phyloP scores from a whole-genome alignment of 1,140 invertebrate genomes.

The Phortica variegata region DNA sequence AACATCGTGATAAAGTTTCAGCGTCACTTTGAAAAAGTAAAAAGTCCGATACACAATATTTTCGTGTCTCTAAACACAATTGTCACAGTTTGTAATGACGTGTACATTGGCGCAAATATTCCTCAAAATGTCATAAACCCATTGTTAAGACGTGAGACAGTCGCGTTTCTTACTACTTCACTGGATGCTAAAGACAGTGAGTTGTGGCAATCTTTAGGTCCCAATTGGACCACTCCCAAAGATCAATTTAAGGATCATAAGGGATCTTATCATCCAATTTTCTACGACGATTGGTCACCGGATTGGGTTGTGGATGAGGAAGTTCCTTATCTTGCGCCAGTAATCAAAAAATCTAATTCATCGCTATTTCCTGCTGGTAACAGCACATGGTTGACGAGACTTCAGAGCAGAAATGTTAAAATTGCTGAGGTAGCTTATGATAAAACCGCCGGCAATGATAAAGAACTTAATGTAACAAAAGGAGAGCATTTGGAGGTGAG shows the following conservation, averaged over 20 bases:
- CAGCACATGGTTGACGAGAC: conserved; percentile 38
- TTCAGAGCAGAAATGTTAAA: conserved; percentile 45
- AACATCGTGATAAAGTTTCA: conserved; percentile 42
- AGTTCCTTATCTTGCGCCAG: conserved; percentile 37
- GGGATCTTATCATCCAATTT: conserved; percentile 46
- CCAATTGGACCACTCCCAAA: conserved; percentile 45
- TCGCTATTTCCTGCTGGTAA: conserved; percentile 20
- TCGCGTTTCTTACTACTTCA: conserved; percentile 26
- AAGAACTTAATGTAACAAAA: conserved; percentile 90
- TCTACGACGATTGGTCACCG: conserved; percentile 53
- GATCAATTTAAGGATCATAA: conserved; percentile 50
- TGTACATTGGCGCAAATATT: conserved; percentile 29
- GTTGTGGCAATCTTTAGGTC: conserved; percentile 41
- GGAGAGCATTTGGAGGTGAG: conserved; percentile 92
- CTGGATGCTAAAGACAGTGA: conserved; percentile 34
- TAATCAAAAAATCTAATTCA: conserved; percentile 24
- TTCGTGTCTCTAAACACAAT: conserved; percentile 44
- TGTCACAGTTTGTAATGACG: conserved; percentile 44
- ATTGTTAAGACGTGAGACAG: conserved; percentile 38
- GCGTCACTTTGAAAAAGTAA: conserved; percentile 37
- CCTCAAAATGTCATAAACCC: conserved; percentile 45
- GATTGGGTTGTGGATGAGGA: conserved; percentile 51
- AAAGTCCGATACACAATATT: conserved; percentile 38
- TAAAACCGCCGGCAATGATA: conserved; percentile 91
- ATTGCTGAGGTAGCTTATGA: conserved; percentile 77